phyloP scores from a whole-genome alignment of 2,797 vertebrate genomes.

The Galago senegalensis region DNA sequence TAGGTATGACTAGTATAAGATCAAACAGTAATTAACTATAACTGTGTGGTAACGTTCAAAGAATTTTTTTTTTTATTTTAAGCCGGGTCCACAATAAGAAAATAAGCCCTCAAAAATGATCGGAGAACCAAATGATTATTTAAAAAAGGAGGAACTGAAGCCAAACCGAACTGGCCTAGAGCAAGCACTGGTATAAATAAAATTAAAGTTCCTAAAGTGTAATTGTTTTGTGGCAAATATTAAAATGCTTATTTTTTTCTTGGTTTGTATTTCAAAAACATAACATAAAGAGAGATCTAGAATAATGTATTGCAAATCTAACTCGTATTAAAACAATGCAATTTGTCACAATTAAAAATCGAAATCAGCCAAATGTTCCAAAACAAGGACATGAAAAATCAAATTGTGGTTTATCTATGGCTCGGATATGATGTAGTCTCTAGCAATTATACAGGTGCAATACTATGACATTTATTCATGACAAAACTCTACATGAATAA shows the following conservation, averaged over 20 bases:
- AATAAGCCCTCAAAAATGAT: neutral
- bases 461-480: neutral
- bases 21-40: neutral
- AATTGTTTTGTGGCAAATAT: neutral
- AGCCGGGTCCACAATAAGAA: neutral
- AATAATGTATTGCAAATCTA: neutral
- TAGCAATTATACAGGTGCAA: neutral
- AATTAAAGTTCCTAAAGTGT: neutral
- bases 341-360: constrained; percentile 1
- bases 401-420: neutral
- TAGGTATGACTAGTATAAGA: neutral
- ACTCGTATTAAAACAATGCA: neutral
- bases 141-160: neutral
- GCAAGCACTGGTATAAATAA: neutral
- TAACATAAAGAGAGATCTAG: neutral
- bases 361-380: neutral
- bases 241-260: neutral
- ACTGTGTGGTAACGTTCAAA: neutral
- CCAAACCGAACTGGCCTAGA: neutral
- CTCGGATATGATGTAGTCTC: neutral
- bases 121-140: neutral
- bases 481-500: neutral
- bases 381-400: neutral
- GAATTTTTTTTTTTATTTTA: constrained; percentile 10
- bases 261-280: constrained; percentile 15